Evolutionary conservation across 2,797 vertebrate genomes (phyloP).

Genomic region (Tachyglossus aculeatus): DNA sequence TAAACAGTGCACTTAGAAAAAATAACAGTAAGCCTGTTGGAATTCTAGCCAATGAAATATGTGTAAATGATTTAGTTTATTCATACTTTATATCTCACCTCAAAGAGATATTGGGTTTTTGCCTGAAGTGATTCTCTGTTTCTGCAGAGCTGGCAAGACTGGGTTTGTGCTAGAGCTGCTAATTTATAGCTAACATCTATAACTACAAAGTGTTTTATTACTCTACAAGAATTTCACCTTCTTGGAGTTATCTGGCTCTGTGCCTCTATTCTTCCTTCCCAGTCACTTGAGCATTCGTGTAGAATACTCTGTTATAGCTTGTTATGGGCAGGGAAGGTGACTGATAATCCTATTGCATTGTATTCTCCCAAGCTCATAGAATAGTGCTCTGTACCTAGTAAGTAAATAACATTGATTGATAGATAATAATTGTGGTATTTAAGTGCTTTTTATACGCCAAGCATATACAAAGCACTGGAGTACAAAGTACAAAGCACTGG

Average conservation of each 20-base stretch:
- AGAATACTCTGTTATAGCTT: not conserved
- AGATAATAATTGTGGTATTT: too few relatives aligned
- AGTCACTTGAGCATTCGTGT: not conserved
- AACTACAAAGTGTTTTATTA: conserved; percentile 18
- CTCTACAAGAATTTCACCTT: conserved; percentile 1
- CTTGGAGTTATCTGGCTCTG: not conserved
- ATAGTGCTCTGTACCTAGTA: too few relatives aligned
- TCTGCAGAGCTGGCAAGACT: conserved; percentile 6
- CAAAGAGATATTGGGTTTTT: not conserved
- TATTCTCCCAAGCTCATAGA: too few relatives aligned
- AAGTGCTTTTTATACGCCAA: too few relatives aligned
- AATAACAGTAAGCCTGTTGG: not conserved
- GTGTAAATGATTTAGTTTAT: not conserved
- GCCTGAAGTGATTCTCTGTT: conserved; percentile 18
- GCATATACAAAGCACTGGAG: too few relatives aligned
- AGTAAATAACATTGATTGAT: too few relatives aligned
- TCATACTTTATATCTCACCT: conserved; percentile 3
- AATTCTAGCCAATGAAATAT: not conserved
- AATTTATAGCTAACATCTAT: conserved; percentile 12
- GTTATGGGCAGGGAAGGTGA: too few relatives aligned
- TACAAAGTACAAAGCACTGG: too few relatives aligned
- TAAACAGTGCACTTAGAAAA: not conserved
- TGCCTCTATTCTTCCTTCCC: not conserved
- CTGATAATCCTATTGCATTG: too few relatives aligned
- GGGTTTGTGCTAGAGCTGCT: conserved; percentile 6